A percentile compares a stretch with the other conserved stretches of the same genome.
These are phyloP conservation scores for Monodelphis domestica DNA, from an alignment of 2,797 vertebrate genomes.

Conservation along the genomic window DNA sequence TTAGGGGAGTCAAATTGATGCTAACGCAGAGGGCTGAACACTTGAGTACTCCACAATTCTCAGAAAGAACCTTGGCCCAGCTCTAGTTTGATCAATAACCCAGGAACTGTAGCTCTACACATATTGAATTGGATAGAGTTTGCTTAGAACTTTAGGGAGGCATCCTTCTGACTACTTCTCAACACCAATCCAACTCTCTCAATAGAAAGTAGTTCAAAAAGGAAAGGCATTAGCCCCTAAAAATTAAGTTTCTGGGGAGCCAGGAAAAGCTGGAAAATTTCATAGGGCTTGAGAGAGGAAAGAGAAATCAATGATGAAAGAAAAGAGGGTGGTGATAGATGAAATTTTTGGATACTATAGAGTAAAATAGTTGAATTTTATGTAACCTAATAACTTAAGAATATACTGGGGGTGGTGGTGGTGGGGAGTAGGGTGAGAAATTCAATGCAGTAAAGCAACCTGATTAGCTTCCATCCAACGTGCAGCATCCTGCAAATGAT, in stretches of 20 bases:
- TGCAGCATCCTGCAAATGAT: constrained; percentile 96
- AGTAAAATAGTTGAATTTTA: constrained; percentile 77
- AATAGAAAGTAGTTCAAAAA: constrained; percentile 31
- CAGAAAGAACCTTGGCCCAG: too few species aligned
- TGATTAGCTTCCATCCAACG: constrained; percentile 97
- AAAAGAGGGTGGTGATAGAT: constrained; percentile 41
- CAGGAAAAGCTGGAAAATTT: constrained; percentile 4
- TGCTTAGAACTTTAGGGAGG: too few species aligned
- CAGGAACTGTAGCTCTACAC: too few species aligned
- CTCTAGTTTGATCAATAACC: too few species aligned
- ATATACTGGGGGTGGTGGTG: background rate
- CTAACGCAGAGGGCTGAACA: too few species aligned
- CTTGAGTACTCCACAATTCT: too few species aligned
- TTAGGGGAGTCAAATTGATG: too few species aligned
- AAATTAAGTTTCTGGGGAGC: constrained; percentile 48
- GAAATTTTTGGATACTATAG: constrained; percentile 72
- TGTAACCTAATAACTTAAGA: constrained; percentile 73
- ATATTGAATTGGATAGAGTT: too few species aligned
- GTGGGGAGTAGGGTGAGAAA: constrained; percentile 82
- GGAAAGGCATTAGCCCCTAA: constrained; percentile 51
- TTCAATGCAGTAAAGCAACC: constrained; percentile 93
- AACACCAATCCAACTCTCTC: too few species aligned
- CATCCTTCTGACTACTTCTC: too few species aligned
- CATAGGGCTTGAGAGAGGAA: constrained; percentile 20
- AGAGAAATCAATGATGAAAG: constrained; percentile 66